Percentiles rank a stretch among this genome's conserved stretches.
Conservation (phyloP, 92 coral and sea anemone genomes). For the Paragorgia papillata region DNA sequence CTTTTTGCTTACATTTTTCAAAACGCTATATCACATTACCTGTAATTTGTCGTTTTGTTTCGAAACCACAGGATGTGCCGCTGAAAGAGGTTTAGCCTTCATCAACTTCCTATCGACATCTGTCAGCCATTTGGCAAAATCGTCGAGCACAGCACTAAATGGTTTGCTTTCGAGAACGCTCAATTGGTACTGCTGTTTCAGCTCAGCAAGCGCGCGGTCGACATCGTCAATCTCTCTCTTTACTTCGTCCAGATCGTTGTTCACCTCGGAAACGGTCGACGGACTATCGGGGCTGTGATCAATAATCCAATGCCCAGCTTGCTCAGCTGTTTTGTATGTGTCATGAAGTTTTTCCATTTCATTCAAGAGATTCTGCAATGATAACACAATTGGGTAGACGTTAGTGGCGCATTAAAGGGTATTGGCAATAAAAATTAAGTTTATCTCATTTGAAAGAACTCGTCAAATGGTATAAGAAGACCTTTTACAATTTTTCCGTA, state of each 20-base stretch:
- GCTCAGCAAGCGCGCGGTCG: conserved; percentile 73
- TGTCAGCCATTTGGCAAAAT: conserved; percentile 81
- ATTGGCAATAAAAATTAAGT: too few relatives aligned
- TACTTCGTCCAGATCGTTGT: conserved; percentile 66
- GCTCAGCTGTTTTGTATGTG: conserved; percentile 85
- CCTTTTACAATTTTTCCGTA: too few relatives aligned
- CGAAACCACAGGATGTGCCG: conserved; percentile 75
- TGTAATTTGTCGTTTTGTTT: conserved; percentile 77
- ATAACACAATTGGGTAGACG: too few relatives aligned
- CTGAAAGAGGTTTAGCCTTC: conserved; percentile 89
- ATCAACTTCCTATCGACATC: conserved; percentile 77
- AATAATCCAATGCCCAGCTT: conserved; percentile 98
- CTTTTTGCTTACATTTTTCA: too few relatives aligned
- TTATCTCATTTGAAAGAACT: too few relatives aligned
- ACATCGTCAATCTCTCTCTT: conserved; percentile 79
- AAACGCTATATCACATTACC: conserved; percentile 69
- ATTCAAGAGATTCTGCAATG: conserved; percentile 7
- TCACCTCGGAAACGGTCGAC: conserved; percentile 76
- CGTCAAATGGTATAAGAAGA: too few relatives aligned
- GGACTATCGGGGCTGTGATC: conserved; percentile 80
- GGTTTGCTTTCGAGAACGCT: conserved; percentile 84
- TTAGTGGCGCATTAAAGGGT: too few relatives aligned
- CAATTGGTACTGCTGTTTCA: conserved; percentile 84
- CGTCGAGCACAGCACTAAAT: conserved; percentile 76
- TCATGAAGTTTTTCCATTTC: conserved; percentile 36